These are phyloP conservation scores for Pantherophis alleghaniensis DNA, from an alignment of 2,797 vertebrate genomes.

Conservation along the genomic window DNA sequence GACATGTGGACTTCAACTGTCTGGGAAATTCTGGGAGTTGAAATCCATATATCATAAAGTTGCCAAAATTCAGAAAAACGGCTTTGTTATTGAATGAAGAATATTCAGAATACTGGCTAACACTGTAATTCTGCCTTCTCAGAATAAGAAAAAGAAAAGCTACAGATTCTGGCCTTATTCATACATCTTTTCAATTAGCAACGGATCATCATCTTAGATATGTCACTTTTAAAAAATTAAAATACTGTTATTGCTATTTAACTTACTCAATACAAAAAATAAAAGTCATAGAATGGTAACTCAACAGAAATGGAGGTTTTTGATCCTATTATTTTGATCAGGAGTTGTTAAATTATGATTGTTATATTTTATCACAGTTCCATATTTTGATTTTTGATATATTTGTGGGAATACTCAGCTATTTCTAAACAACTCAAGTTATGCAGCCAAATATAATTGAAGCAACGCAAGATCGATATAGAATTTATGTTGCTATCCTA, in stretches of 20 bases:
- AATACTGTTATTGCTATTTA: not conserved
- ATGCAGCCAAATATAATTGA: not conserved
- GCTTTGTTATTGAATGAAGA: not conserved
- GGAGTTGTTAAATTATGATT: not conserved
- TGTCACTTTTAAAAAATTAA: not conserved
- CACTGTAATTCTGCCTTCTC: not conserved
- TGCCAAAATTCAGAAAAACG: not conserved
- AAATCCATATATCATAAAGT: not conserved
- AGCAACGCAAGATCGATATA: not conserved
- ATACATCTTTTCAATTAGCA: not conserved
- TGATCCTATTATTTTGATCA: not conserved
- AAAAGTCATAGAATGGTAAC: not conserved
- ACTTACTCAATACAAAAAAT: not conserved
- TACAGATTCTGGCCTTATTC: not conserved
- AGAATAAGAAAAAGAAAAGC: not conserved
- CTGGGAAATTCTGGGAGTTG: not conserved
- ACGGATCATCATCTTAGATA: not conserved
- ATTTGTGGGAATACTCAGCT: not conserved
- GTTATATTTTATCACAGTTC: not conserved
- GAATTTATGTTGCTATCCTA: not conserved
- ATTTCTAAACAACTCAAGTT: not conserved
- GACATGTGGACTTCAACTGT: not conserved
- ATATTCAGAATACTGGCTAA: not conserved
- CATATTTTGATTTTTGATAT: not conserved
- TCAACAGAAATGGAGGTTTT: not conserved